phyloP scores from a whole-genome alignment of 2,888 invertebrate genomes.

The Hemicrepidius hirtus region DNA sequence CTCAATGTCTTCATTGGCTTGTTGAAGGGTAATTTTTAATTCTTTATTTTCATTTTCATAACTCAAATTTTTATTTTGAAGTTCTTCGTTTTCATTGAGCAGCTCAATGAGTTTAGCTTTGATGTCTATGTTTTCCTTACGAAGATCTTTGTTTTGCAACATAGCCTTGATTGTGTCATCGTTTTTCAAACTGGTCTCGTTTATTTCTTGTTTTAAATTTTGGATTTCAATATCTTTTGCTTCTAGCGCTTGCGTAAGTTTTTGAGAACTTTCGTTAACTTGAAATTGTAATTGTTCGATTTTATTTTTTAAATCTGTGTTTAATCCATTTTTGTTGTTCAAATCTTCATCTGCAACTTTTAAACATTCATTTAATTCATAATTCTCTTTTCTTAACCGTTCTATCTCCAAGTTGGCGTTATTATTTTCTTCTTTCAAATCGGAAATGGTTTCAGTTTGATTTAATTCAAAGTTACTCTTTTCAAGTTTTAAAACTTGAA shows the following conservation, averaged over 20 bases:
- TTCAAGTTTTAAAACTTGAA: not conserved
- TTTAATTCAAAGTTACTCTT: not conserved
- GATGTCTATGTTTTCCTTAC: not conserved
- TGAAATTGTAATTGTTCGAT: not conserved
- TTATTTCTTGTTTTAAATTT: not conserved
- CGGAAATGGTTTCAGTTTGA: not conserved
- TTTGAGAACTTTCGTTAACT: not conserved
- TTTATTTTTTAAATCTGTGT: not conserved
- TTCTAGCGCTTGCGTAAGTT: not conserved
- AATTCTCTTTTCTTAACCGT: not conserved
- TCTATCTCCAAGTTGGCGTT: not conserved
- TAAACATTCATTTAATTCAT: constrained; percentile 6
- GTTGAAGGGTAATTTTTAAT: not conserved
- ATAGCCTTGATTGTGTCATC: not conserved
- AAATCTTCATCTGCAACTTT: not conserved
- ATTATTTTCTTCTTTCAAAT: not conserved
- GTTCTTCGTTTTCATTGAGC: not conserved
- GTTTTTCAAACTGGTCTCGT: not conserved
- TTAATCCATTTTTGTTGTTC: not conserved
- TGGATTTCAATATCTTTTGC: not conserved
- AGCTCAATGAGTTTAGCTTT: not conserved
- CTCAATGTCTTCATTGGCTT: not conserved
- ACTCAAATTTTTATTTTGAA: not conserved
- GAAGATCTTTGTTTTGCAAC: not conserved
- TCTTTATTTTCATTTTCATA: not conserved